Conservation (phyloP, 2,113 vertebrate genomes). For the Labrus mixtus region DNA sequence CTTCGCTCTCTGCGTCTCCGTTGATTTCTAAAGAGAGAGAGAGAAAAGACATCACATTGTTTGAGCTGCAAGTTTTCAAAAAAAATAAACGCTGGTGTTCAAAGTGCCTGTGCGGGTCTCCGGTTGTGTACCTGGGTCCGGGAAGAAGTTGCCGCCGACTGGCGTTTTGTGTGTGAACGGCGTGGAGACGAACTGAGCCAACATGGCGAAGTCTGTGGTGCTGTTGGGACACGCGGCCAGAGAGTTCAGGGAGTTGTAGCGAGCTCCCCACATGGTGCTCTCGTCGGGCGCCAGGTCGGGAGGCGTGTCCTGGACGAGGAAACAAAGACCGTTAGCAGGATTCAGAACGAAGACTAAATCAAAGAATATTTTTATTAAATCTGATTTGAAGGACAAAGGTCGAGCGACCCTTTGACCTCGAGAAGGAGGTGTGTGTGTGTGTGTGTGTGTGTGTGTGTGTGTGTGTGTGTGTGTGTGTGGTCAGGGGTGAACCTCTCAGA, state of each 20-base stretch:
- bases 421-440: too few species aligned
- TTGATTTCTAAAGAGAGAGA: constrained; percentile 70
- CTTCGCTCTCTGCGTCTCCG: constrained; percentile 67
- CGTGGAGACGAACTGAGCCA: constrained; percentile 88
- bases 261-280: constrained; percentile 86
- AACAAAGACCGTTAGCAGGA: not conserved
- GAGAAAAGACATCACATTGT: not conserved
- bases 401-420: too few species aligned
- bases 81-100: too few species aligned
- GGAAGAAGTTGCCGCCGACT: constrained; percentile 26
- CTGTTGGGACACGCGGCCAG: constrained; percentile 88
- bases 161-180: constrained; percentile 81
- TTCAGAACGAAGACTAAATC: too few species aligned
- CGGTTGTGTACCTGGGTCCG: constrained; percentile 79
- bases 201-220: constrained; percentile 87
- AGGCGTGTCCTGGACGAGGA: constrained; percentile 79
- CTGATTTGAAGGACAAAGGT: too few species aligned
- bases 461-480: too few species aligned
- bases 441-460: too few species aligned
- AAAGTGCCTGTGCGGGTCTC: not conserved
- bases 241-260: constrained; percentile 81
- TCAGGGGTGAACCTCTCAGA: too few species aligned
- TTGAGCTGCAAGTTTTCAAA: too few species aligned
- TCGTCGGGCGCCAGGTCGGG: constrained; percentile 84
- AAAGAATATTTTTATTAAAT: too few species aligned